Evolutionary conservation across 2,888 invertebrate species (phyloP).

Genomic region (Drosophila fungiperda): DNA sequence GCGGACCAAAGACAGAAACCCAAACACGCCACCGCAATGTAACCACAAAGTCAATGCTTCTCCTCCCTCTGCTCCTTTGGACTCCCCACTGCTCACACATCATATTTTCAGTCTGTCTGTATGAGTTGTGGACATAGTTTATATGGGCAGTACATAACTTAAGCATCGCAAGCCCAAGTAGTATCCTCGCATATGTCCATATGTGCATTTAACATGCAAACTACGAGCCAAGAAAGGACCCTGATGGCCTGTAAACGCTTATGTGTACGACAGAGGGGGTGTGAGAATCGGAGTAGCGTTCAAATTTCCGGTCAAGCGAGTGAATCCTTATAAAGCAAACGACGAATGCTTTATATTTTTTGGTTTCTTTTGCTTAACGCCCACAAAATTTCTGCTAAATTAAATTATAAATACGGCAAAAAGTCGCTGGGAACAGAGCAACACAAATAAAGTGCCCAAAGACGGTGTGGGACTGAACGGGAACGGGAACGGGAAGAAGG

Average conservation of each 20-base stretch:
- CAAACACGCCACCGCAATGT: slow-evolving; percentile 75
- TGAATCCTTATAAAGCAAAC: slow-evolving; percentile 70
- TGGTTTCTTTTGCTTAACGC: slow-evolving; percentile 68
- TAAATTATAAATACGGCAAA: slow-evolving; percentile 79
- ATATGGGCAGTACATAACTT: slow-evolving; percentile 66
- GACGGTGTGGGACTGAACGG: slow-evolving; percentile 29
- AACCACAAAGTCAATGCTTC: slow-evolving; percentile 60
- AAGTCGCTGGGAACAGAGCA: slow-evolving; percentile 63
- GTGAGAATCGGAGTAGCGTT: slow-evolving; percentile 28
- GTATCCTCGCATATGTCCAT: slow-evolving; percentile 44
- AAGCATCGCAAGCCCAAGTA: slow-evolving; percentile 55
- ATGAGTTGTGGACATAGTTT: slow-evolving; percentile 42
- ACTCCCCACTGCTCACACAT: neutral
- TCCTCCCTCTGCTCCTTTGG: neutral
- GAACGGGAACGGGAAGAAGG: neutral
- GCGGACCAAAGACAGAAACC: slow-evolving; percentile 50
- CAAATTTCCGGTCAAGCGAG: slow-evolving; percentile 77
- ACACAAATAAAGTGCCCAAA: slow-evolving; percentile 65
- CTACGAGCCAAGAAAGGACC: slow-evolving; percentile 48
- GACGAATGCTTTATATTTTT: slow-evolving; percentile 44
- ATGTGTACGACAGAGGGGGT: slow-evolving; percentile 6
- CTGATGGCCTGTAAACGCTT: slow-evolving; percentile 56
- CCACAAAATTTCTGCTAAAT: slow-evolving; percentile 80
- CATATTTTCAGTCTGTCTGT: slow-evolving; percentile 32
- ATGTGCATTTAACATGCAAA: slow-evolving; percentile 78